These are phyloP conservation scores for Poeciliopsis prolifica DNA, from an alignment of 2,113 vertebrate species.

Conservation along the genomic window DNA sequence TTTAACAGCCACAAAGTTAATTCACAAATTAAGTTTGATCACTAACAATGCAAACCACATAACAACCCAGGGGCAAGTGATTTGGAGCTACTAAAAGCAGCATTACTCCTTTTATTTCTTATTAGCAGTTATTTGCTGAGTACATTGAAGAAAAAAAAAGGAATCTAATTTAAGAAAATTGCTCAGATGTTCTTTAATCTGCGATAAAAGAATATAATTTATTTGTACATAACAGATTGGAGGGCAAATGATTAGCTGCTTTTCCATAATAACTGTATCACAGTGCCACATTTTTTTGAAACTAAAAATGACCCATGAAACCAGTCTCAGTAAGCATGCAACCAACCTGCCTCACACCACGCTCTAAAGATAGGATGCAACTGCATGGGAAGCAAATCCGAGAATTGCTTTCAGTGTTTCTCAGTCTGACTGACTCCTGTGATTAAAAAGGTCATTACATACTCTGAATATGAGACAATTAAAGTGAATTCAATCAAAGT, in stretches of 20 bases:
- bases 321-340: too few relatives aligned
- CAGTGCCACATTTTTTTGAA: too few relatives aligned
- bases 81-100: background rate
- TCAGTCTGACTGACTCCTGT: background rate
- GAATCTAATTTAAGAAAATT: background rate
- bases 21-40: too few relatives aligned
- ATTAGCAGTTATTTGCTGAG: background rate
- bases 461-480: conserved; percentile 1
- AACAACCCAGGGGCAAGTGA: too few relatives aligned
- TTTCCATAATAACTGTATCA: too few relatives aligned
- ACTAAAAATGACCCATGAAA: too few relatives aligned
- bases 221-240: too few relatives aligned
- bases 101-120: background rate
- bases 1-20: too few relatives aligned
- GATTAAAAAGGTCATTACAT: conserved; percentile 12
- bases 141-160: background rate
- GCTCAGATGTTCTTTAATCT: background rate
- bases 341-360: too few relatives aligned
- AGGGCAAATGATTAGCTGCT: too few relatives aligned
- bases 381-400: background rate
- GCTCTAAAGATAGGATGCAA: background rate
- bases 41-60: too few relatives aligned
- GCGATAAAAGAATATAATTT: too few relatives aligned
- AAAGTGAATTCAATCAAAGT: conserved; percentile 38
- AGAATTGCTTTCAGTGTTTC: conserved; percentile 9